Base-by-base conservation (phyloP, 2,113 vertebrate genomes). In the Lucifuga dentata region DNA sequence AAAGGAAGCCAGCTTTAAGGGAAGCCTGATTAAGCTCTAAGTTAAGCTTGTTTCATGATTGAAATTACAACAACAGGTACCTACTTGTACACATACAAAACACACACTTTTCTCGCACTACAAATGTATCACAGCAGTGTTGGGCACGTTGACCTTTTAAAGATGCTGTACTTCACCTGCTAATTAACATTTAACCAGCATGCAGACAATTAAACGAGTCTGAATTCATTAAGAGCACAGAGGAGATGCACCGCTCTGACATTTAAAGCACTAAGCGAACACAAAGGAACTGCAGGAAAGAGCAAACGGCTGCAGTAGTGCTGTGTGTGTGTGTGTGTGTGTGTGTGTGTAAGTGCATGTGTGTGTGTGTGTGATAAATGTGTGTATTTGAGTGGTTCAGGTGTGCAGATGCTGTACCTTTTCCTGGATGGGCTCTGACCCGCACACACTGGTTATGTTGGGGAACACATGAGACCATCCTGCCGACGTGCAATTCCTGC, bases 401-500 rank as follows among this genome's bases (percentile, higher is more conserved):
- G n/a, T n/a, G 12, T 15, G 1, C 11, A 17, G 24, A 5, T 1
- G 17, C 11, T 17, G 12, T 65, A 91, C 91, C 91, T 90, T 88
- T 5, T 91, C 81, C 43, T 91, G 80, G 60, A 56, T 73, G 1
- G 81, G 86, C 13, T 88, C 87, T 13, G 91, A 91, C 52, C 91
- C 94, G 53, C 96, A 98, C 0, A 91, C 93, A 1, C 90, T 93
- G 55, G 83, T 58, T 64, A 96, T 92, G 76, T 95, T 92, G 20
- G 95, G 96, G 80, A 96, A 97, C 2, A 90, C 91, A 3, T 95
- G 92, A 0, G 95, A 94, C 96, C 96, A 98, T 3, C 96, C 96
- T 0, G 83, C 82, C 5, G 83, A 83, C 0, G 95, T 96, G 80
- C 96, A 98, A 67, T 94, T 97, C 89, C 94, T 95, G 91, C 95